Conservation (phyloP, 2,113 vertebrate genomes). For the Phrynocephalus versicolor region DNA sequence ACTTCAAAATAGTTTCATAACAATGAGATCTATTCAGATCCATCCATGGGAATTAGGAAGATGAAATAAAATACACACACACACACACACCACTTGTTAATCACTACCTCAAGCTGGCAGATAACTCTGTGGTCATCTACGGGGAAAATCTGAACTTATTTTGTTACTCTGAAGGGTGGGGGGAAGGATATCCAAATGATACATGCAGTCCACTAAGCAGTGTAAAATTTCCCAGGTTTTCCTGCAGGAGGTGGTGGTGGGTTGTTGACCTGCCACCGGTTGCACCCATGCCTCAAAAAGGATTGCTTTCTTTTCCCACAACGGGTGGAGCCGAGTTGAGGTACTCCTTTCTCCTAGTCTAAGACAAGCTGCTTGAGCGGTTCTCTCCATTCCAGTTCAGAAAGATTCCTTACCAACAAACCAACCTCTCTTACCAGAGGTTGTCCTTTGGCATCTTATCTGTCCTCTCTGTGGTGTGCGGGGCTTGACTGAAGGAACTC, state of each 20-base stretch:
- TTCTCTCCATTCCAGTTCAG: background rate
- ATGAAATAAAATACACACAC: background rate
- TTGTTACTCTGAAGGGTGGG: background rate
- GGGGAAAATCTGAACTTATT: background rate
- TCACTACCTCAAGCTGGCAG: too few species aligned
- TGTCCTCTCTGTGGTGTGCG: constrained; percentile 78
- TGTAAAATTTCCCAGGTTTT: background rate
- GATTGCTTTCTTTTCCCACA: background rate
- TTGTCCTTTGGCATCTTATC: constrained; percentile 84
- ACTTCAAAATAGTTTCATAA: background rate
- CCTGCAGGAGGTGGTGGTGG: too few species aligned
- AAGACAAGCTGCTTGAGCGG: too few species aligned
- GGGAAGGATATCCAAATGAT: background rate
- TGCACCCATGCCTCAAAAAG: background rate
- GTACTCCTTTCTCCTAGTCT: background rate
- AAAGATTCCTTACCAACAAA: fast-evolving
- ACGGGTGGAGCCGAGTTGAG: background rate
- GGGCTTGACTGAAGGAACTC: constrained; percentile 68
- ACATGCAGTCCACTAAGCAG: background rate
- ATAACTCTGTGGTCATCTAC: background rate
- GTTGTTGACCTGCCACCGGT: background rate
- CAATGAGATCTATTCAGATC: background rate
- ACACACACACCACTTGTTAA: background rate
- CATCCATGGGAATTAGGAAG: background rate
- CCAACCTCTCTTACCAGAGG: constrained; percentile 77